A percentile compares a stretch with the other conserved stretches of the same genome.
Conservation (phyloP, 2,888 invertebrate species). For the Machimus atricapillus region DNA sequence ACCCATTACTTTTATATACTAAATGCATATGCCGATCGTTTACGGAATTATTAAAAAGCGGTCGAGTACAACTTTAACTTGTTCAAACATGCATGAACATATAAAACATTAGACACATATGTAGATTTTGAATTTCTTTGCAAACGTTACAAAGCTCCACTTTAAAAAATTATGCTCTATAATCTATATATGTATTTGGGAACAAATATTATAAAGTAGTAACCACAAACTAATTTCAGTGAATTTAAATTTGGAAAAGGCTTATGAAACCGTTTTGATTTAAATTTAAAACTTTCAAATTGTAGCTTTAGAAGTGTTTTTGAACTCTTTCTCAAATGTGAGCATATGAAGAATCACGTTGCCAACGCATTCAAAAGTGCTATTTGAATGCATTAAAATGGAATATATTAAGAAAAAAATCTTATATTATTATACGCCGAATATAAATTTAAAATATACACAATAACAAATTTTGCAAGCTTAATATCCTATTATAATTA, state of each 20-base stretch:
- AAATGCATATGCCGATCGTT: neutral
- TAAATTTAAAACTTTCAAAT: too few relatives aligned
- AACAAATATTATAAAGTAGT: too few relatives aligned
- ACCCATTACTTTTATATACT: neutral
- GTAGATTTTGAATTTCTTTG: neutral
- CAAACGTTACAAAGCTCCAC: neutral
- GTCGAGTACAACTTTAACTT: neutral
- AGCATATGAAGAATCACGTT: neutral
- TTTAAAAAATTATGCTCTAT: neutral
- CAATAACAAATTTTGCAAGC: too few relatives aligned
- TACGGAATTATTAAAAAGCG: neutral
- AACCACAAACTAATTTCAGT: too few relatives aligned
- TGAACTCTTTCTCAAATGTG: neutral
- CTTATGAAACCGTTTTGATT: too few relatives aligned
- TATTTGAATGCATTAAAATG: neutral
- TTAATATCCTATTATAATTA: too few relatives aligned
- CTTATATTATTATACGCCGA: too few relatives aligned
- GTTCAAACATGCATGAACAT: neutral
- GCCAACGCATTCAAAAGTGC: too few relatives aligned
- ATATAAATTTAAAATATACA: too few relatives aligned
- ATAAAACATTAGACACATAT: neutral
- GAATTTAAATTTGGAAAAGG: too few relatives aligned
- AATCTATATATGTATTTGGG: too few relatives aligned
- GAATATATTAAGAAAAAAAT: neutral
- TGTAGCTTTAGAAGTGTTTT: neutral